phyloP scores from a whole-genome alignment of 2,113 vertebrate species.

The Ceuthmochares aereus region DNA sequence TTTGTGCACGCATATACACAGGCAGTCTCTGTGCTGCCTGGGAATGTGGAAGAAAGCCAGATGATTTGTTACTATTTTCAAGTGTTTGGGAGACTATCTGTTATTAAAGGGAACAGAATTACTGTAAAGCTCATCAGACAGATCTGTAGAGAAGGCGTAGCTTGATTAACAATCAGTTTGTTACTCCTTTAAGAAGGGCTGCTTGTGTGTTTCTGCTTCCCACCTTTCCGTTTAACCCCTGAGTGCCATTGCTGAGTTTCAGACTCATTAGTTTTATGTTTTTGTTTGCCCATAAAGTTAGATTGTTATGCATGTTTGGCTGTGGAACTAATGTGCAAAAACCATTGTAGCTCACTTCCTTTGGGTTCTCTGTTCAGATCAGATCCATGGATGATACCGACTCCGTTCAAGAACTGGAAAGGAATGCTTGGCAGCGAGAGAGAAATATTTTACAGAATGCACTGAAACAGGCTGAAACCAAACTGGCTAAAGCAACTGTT shows the following conservation, averaged over 20 bases:
- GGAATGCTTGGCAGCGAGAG: slow-evolving; percentile 70
- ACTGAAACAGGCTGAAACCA: slow-evolving; percentile 67
- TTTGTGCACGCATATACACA: background rate
- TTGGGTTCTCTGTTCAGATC: slow-evolving; percentile 18
- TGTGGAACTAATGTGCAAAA: background rate
- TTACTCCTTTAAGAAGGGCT: background rate
- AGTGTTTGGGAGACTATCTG: background rate
- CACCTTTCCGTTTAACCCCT: background rate
- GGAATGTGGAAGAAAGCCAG: background rate
- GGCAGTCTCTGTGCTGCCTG: background rate
- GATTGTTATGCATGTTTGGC: background rate
- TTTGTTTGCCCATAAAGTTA: background rate
- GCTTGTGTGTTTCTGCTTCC: background rate
- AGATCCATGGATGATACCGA: background rate
- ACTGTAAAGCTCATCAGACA: background rate
- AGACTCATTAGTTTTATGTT: background rate
- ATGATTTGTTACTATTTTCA: background rate
- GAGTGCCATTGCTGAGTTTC: background rate
- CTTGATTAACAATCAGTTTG: background rate
- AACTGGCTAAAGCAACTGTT: slow-evolving; percentile 54
- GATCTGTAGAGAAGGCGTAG: background rate
- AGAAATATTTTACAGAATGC: slow-evolving; percentile 39
- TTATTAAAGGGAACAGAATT: background rate
- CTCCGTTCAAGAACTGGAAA: slow-evolving; percentile 62
- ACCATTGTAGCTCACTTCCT: background rate